Base-by-base conservation (phyloP, 2,113 vertebrate species). In the Brachirus orientalis region DNA sequence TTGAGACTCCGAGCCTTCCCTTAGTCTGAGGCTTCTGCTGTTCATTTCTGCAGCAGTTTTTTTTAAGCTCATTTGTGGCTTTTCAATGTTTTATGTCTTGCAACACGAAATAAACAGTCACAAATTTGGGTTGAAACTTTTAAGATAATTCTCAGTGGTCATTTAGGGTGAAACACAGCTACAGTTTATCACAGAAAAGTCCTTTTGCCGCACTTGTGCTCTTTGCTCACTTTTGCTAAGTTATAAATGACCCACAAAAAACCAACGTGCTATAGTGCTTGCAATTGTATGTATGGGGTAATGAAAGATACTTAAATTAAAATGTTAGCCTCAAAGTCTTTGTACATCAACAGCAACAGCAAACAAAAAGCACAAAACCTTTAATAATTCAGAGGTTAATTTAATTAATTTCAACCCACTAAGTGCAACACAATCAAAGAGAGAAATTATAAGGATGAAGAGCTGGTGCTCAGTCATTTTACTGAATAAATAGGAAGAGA, bases 1-100 rank as follows among this genome's bases (percentile, higher is more conserved):
- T 52, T 80, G 16, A 46, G 45, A 61, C n/a, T 16, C 48, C 17
- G 50, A 61, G 50, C 19, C 18, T 12, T 58, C 12, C 44, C 35
- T 38, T 14, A 19, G 18, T 64, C 36, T 56, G 41, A 14, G 22
- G 38, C 50, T 45, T 6, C 16, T 57, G 19, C 55, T 43, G 67
- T 67, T 22, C 5, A 20, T 47, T 51, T 59, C 50, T 46, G 56
- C 56, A 52, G 19, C 14, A 2, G 3, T 28, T 28, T 6, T 28
- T 51, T 28, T 37, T 20, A 9, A 9, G 17, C n/a, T 28, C 6
- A 16, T 1, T 7, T 43, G 14, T 43, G 46, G 11, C n/a, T 40
- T 28, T 11, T 41, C 8, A 44, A 16, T 7, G 1, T 61, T 28
- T 46, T 35, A 33, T 66, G 56, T 73, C 33, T 43, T 12, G 20